phyloP scores from a whole-genome alignment of 2,888 invertebrate genomes.

The Congeria kusceri region DNA sequence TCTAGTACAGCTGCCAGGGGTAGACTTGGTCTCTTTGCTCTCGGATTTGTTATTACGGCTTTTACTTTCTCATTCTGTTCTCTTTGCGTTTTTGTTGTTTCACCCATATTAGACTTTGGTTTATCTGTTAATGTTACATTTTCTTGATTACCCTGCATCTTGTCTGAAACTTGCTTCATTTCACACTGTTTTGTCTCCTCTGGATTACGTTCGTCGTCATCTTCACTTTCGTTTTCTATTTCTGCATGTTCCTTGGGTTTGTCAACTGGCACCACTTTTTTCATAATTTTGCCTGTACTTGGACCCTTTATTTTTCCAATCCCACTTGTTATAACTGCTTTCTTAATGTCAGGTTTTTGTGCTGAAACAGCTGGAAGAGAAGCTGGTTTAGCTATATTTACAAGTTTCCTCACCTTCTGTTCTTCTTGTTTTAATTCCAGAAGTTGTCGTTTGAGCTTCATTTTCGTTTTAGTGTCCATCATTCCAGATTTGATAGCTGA shows the following conservation, averaged over 20 bases:
- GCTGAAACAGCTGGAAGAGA: constrained; percentile 80
- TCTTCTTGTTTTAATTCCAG: constrained; percentile 90
- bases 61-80: not conserved
- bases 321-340: constrained; percentile 28
- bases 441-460: constrained; percentile 87
- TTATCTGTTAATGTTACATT: not conserved
- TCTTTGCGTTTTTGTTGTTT: constrained; percentile 7
- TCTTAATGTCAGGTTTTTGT: constrained; percentile 3
- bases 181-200: not conserved
- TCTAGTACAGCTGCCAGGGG: constrained; percentile 59
- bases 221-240: constrained; percentile 40
- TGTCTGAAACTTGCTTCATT: constrained; percentile 8
- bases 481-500: constrained; percentile 85
- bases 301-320: constrained; percentile 61
- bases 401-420: constrained; percentile 89
- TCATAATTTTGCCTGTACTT: constrained; percentile 12
- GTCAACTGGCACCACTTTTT: constrained; percentile 41
- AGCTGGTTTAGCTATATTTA: constrained; percentile 88
- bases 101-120: constrained; percentile 4
- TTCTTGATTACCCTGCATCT: constrained; percentile 36
- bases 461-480: constrained; percentile 85
- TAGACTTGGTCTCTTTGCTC: constrained; percentile 44
- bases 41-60: not conserved
- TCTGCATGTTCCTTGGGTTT: constrained; percentile 38
- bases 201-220: constrained; percentile 29